Evolutionary conservation across 2,113 vertebrate species (phyloP).

Genomic region (Macrotus californicus): DNA sequence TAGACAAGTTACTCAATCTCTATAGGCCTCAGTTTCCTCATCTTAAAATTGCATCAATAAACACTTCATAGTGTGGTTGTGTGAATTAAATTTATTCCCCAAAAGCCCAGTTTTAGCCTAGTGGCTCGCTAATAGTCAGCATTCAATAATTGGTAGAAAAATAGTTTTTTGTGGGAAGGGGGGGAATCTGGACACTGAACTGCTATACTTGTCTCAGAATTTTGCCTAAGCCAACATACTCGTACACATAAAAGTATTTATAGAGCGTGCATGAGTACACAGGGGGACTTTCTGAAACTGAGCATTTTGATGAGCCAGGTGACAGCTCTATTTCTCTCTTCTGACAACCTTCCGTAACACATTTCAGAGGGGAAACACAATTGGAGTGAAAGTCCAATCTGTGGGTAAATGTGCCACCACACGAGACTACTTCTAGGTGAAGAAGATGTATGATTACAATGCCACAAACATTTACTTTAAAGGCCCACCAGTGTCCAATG

Average conservation of each 20-base stretch:
- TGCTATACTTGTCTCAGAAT: neutral
- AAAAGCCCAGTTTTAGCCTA: neutral
- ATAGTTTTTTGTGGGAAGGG: neutral
- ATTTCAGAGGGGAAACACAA: neutral
- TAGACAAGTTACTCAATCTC: neutral
- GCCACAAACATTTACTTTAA: neutral
- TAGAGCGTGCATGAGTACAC: neutral
- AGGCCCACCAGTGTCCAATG: neutral
- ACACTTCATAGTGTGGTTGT: neutral
- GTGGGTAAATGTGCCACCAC: neutral
- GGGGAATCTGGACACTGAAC: neutral
- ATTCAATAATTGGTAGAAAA: neutral
- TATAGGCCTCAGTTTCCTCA: neutral
- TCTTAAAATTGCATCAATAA: neutral
- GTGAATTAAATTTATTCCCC: neutral
- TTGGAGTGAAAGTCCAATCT: neutral
- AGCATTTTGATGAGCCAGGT: constrained; percentile 7
- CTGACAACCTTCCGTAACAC: neutral
- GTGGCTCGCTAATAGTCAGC: neutral
- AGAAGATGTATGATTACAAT: neutral
- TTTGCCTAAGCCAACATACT: neutral
- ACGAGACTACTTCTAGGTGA: neutral
- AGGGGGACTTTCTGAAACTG: neutral
- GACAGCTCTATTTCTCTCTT: constrained; percentile 27
- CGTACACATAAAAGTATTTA: neutral